A percentile compares a stretch with the other conserved stretches of the same genome.
These are phyloP conservation scores for Temnothorax ravouxi DNA, from an alignment of 2,888 invertebrate species.

Conservation along the genomic window DNA sequence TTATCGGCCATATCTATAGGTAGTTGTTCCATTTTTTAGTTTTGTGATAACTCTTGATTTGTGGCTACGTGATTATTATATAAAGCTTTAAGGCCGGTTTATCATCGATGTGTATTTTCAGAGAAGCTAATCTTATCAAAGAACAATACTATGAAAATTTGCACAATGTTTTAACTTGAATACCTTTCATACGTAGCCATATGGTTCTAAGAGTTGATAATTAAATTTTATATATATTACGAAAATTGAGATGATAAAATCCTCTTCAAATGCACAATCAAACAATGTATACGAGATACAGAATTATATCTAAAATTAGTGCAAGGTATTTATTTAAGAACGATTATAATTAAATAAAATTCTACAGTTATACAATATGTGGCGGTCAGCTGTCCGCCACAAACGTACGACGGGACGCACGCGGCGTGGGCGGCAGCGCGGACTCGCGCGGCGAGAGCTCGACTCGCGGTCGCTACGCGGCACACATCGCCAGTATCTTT, in stretches of 20 bases:
- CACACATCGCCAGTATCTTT: too few relatives aligned
- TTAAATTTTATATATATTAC: conserved; percentile 1
- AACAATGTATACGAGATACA: background rate
- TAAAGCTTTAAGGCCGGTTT: background rate
- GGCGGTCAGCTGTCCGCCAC: too few relatives aligned
- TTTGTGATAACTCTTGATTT: background rate
- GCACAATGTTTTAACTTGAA: conserved; percentile 25
- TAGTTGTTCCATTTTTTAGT: background rate
- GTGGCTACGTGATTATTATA: background rate
- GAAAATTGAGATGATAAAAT: background rate
- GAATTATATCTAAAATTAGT: background rate
- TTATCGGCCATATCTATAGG: background rate
- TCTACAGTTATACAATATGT: too few relatives aligned
- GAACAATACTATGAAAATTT: conserved; percentile 36
- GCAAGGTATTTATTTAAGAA: background rate
- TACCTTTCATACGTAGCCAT: background rate
- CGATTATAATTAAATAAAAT: background rate
- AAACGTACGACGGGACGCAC: too few relatives aligned
- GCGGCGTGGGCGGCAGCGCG: too few relatives aligned
- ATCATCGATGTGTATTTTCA: background rate
- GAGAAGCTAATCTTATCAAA: conserved; percentile 40
- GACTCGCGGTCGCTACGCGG: too few relatives aligned
- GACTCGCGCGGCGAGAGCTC: too few relatives aligned
- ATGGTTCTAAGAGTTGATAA: background rate
- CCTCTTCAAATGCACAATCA: background rate